phyloP scores from a whole-genome alignment of 2,113 vertebrate species.

The Ancistrus triradiatus region DNA sequence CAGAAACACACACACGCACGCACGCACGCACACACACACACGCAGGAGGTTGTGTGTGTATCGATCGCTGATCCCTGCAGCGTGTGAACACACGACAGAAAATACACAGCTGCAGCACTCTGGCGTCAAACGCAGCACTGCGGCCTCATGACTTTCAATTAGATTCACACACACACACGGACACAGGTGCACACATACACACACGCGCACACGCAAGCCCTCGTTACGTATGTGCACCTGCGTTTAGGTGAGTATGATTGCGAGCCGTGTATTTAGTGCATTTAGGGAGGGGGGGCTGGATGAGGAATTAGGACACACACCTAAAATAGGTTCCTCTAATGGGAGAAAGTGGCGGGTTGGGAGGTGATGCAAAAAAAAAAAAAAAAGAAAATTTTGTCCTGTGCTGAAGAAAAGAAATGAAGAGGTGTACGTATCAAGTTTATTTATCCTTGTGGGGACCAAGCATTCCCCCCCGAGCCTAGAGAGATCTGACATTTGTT shows the following conservation, averaged over 20 bases:
- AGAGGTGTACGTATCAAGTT: too few relatives aligned
- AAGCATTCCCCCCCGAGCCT: too few relatives aligned
- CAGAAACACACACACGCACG: background rate
- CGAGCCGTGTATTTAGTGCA: too few relatives aligned
- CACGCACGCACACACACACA: conserved; percentile 8
- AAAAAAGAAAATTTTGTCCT: background rate
- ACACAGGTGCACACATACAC: conserved; percentile 28
- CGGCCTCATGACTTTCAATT: background rate
- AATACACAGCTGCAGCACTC: background rate
- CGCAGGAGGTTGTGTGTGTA: background rate
- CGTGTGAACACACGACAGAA: conserved; percentile 8
- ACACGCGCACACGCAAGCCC: background rate
- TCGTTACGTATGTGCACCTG: conserved; percentile 31
- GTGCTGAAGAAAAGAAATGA: background rate
- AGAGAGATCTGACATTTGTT: too few relatives aligned
- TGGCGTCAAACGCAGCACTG: too few relatives aligned
- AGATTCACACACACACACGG: conserved; percentile 20
- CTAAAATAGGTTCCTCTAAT: conserved; percentile 15
- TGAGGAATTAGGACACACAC: conserved; percentile 20
- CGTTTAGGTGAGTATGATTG: conserved; percentile 2
- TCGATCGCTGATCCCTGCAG: background rate
- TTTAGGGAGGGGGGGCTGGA: too few relatives aligned
- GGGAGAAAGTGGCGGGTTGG: background rate
- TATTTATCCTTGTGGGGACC: too few relatives aligned
- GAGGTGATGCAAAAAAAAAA: background rate